Evolutionary conservation across 2,113 vertebrate genomes (phyloP).

Genomic region (Campylomormyrus numenius): DNA sequence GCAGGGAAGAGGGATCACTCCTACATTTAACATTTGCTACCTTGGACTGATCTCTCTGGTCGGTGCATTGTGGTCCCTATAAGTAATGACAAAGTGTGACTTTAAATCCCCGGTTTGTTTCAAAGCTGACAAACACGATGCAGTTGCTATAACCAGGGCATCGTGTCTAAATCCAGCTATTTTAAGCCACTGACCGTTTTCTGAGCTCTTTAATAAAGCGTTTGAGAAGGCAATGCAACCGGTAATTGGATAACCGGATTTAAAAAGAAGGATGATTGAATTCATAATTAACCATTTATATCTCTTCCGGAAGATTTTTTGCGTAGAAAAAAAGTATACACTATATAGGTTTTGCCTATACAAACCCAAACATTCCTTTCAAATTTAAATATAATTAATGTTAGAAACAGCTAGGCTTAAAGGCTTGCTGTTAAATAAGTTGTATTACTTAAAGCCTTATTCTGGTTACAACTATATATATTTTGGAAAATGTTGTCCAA

Average conservation of each 20-base stretch:
- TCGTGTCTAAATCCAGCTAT: background rate
- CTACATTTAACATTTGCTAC: background rate
- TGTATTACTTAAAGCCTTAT: background rate
- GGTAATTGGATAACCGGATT: background rate
- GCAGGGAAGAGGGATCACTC: background rate
- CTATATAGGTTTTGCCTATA: background rate
- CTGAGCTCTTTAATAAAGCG: background rate
- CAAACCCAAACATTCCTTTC: background rate
- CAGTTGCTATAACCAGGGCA: background rate
- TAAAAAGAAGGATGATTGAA: background rate
- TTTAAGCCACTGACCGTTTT: background rate
- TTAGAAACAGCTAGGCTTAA: background rate
- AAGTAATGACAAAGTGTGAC: background rate
- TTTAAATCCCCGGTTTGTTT: background rate
- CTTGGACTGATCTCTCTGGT: background rate
- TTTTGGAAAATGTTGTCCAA: background rate
- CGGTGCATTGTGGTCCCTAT: conserved; percentile 11
- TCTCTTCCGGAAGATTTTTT: background rate
- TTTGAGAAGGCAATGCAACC: background rate
- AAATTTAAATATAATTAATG: background rate
- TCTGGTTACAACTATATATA: background rate
- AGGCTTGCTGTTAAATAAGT: background rate
- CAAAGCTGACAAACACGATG: background rate
- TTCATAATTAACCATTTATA: background rate
- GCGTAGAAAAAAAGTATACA: background rate